These are phyloP conservation scores for Diuraphis noxia DNA, from an alignment of 1,140 invertebrate species.

Conservation along the genomic window DNA sequence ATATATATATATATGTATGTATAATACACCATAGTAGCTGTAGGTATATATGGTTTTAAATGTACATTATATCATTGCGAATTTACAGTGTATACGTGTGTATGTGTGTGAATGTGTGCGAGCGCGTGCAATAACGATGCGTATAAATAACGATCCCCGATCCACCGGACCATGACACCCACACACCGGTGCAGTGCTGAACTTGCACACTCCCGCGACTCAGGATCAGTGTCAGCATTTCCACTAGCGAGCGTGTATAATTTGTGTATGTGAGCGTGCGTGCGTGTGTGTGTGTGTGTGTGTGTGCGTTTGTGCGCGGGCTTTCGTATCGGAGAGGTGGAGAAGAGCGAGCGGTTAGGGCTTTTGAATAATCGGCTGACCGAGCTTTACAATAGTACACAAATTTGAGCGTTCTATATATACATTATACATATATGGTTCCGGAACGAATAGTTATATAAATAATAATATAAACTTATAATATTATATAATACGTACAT, in stretches of 20 bases:
- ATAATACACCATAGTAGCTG: no score
- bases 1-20: no score
- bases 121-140: background rate
- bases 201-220: background rate
- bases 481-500: no score
- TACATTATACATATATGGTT: no score
- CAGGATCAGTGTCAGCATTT: background rate
- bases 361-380: constrained; percentile 10
- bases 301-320: background rate
- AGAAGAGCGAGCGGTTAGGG: no score
- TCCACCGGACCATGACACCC: background rate
- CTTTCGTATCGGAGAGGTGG: background rate
- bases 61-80: constrained; percentile 20
- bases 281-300: background rate
- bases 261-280: background rate
- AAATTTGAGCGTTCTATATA: background rate
- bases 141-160: constrained; percentile 46
- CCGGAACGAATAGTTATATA: no score
- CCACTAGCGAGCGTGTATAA: background rate
- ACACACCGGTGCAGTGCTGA: background rate
- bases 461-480: no score
- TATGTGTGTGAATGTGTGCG: background rate
- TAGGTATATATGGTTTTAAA: background rate
- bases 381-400: background rate
- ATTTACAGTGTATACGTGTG: background rate